Conservation (phyloP, 2,113 vertebrate genomes). For the Trichomycterus rosablanca region DNA sequence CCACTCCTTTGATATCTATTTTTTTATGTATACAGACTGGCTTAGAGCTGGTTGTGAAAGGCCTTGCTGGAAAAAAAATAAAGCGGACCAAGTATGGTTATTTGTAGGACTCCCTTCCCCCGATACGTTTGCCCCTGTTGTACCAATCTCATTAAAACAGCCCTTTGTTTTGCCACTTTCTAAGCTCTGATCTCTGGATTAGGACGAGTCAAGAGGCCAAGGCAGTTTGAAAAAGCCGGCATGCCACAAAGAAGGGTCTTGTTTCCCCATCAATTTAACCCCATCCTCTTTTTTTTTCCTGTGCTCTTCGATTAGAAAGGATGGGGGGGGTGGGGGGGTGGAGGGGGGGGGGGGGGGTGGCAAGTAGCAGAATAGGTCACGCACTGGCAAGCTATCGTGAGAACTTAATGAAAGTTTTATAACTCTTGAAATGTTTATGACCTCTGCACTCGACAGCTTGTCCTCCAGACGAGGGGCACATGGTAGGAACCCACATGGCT, state of each 20-base stretch:
- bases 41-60: slow-evolving; percentile 71
- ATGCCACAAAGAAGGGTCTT: slow-evolving; percentile 70
- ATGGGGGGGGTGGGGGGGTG: slow-evolving; percentile 40
- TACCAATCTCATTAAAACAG: slow-evolving; percentile 77
- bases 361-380: slow-evolving; percentile 64
- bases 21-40: slow-evolving; percentile 57
- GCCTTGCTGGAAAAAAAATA: slow-evolving; percentile 70
- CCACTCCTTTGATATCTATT: slow-evolving; percentile 61
- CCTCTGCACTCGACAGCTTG: slow-evolving; percentile 72
- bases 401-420: slow-evolving; percentile 84
- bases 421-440: slow-evolving; percentile 83
- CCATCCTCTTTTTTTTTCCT: slow-evolving; percentile 48
- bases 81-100: slow-evolving; percentile 60
- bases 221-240: slow-evolving; percentile 74
- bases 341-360: slow-evolving; percentile 30
- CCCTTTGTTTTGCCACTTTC: slow-evolving; percentile 79
- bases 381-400: slow-evolving; percentile 74
- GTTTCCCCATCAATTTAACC: slow-evolving; percentile 55
- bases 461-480: slow-evolving; percentile 66
- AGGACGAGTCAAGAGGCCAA: slow-evolving; percentile 76
- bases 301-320: slow-evolving; percentile 12
- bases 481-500: slow-evolving; percentile 48
- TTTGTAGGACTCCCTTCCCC: slow-evolving; percentile 49
- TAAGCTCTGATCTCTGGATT: slow-evolving; percentile 79
- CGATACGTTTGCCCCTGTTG: slow-evolving; percentile 53